These are phyloP conservation scores for Phanerotoma sp. DNA, from an alignment of 2,888 invertebrate species.

Conservation along the genomic window DNA sequence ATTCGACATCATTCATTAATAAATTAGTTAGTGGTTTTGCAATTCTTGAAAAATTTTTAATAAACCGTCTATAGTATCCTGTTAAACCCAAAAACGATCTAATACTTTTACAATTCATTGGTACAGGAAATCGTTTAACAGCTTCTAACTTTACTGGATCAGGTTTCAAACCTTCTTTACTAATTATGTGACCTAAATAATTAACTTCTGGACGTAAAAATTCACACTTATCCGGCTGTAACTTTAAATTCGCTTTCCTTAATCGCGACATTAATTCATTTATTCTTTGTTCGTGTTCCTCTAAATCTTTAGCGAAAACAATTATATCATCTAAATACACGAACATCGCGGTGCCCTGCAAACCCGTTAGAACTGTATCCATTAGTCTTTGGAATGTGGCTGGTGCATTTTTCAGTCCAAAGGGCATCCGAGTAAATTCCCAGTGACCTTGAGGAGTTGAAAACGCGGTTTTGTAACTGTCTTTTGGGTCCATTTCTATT, in stretches of 20 bases:
- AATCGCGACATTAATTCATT: constrained; percentile 4
- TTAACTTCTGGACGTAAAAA: constrained; percentile 13
- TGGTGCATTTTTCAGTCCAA: background rate
- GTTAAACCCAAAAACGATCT: constrained; percentile 15
- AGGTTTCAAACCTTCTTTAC: constrained; percentile 12
- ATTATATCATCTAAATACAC: constrained; percentile 42
- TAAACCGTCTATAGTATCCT: constrained; percentile 18
- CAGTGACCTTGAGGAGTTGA: constrained; percentile 9
- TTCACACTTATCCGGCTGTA: constrained; percentile 20
- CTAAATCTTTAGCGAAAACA: constrained; percentile 20
- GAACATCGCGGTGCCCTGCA: constrained; percentile 20
- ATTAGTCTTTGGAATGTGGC: background rate
- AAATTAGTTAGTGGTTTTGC: constrained; percentile 15
- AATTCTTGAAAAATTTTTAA: constrained; percentile 12
- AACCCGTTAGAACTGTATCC: constrained; percentile 11
- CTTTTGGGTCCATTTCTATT: constrained; percentile 7
- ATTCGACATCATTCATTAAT: constrained; percentile 6
- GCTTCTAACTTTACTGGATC: constrained; percentile 14
- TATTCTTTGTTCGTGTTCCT: constrained; percentile 20
- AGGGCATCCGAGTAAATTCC: constrained; percentile 3
- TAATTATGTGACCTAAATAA: constrained; percentile 21
- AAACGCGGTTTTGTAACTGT: constrained; percentile 12
- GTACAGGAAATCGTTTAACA: constrained; percentile 14
- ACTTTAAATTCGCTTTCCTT: background rate
- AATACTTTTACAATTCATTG: constrained; percentile 4